Base-by-base conservation (phyloP, 2,113 vertebrate genomes). In the Leptobrachium ailaonicum region DNA sequence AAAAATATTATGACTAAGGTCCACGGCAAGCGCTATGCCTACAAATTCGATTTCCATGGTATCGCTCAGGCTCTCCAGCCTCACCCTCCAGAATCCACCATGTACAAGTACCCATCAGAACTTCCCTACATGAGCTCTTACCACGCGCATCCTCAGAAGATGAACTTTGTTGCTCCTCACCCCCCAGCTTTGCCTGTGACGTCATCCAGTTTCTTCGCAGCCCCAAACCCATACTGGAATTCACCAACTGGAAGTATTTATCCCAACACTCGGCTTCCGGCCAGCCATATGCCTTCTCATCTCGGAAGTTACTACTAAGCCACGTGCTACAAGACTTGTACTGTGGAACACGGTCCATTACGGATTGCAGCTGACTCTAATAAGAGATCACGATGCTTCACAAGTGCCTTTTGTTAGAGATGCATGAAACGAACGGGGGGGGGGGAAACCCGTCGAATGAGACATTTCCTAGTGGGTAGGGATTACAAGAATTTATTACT, bases 1-100 rank as follows among this genome's bases (percentile, higher is more conserved):
- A 96, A 96, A 86, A 96, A 96, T 87, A 96, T 96, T 90, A 96
- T 96, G 95, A 96, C 95, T 90, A 96, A 96, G 73, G 95, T 96
- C 73, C 95, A 96, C 0, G 95, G 95, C 78, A 96, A 96, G 84
- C 93, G 95, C 82, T 96, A 96, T 0, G 95, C 95, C 81, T 96
- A 96, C 89, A 96, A 96, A 82, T 96, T 96, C 14, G 95, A 96
- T 89, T 96, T 96, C 91, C 95, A 96, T 0, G 95, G 95, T n/a
- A 96, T 96, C 0, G 94, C 95, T 62, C 95, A 96, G 88, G 95
- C 95, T 41, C 89, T 96, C 4, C 95, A 96, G 85, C 95, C 95
- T 1, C 95, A 96, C 71, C 95, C 95, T 0, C 94, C 95, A 0
- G 95, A 96, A 73, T 93, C 95, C 0, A 92, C 95, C 10, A 92